Evolutionary conservation across 2,797 vertebrate genomes (phyloP).

Genomic region (Furcifer pardalis): DNA sequence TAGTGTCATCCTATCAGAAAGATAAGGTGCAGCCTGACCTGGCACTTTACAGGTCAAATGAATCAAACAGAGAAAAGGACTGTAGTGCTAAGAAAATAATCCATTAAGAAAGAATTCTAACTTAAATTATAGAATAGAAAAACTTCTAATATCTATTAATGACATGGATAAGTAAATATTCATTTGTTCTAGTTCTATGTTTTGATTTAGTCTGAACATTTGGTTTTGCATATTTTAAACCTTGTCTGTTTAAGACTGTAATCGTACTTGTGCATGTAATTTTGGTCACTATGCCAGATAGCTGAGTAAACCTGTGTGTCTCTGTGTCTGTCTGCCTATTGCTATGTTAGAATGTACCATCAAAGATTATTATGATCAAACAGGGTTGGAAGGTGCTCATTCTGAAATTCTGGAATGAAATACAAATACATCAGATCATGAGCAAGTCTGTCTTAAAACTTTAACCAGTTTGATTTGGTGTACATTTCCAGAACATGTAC

Average conservation of each 20-base stretch:
- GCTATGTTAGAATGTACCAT: background rate
- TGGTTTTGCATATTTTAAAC: background rate
- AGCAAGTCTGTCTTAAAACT: background rate
- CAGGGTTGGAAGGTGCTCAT: too few species aligned
- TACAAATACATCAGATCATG: too few species aligned
- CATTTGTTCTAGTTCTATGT: background rate
- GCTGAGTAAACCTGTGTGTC: background rate
- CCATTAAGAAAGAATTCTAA: background rate
- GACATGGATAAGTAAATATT: slow-evolving; percentile 3
- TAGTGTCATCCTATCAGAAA: slow-evolving; percentile 33
- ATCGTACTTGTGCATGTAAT: background rate
- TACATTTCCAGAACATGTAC: background rate
- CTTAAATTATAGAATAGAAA: slow-evolving; percentile 18
- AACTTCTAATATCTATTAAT: slow-evolving; percentile 25
- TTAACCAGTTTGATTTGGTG: background rate
- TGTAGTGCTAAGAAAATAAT: background rate
- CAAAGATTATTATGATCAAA: background rate
- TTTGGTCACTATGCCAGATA: background rate
- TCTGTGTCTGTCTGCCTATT: too few species aligned
- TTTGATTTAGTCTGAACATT: background rate
- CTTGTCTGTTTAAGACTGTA: background rate
- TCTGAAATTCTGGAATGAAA: too few species aligned
- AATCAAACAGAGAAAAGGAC: slow-evolving; percentile 8
- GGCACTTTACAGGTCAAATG: slow-evolving; percentile 42
- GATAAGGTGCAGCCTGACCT: slow-evolving; percentile 47